Evolutionary conservation across 2,888 invertebrate species (phyloP).

Genomic region (Petrolisthes manimaculis): DNA sequence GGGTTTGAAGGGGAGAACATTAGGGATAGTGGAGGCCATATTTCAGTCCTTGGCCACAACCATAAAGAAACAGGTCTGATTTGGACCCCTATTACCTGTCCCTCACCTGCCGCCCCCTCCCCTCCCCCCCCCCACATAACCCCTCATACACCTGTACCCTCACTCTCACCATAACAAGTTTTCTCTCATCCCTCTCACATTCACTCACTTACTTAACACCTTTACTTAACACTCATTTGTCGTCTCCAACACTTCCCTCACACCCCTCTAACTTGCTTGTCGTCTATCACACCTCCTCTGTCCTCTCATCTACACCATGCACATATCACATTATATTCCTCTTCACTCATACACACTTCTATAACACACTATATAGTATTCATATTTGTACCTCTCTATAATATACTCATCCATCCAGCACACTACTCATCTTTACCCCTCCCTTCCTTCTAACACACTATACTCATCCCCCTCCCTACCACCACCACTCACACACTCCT

Average conservation of each 20-base stretch:
- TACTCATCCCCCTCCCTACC: constrained; percentile 17
- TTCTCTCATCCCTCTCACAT: background rate
- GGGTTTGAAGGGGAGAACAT: background rate
- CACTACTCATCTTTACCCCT: background rate
- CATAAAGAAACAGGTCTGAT: background rate
- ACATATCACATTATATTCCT: too few species aligned
- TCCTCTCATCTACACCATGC: too few species aligned
- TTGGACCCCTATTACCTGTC: background rate
- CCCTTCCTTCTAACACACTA: background rate
- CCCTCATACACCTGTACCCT: background rate
- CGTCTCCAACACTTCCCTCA: too few species aligned
- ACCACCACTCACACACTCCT: background rate
- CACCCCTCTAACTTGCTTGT: too few species aligned
- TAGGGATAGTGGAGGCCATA: constrained; percentile 9
- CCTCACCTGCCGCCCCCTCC: background rate
- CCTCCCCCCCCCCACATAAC: background rate
- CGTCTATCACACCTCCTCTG: too few species aligned
- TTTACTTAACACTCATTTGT: too few species aligned
- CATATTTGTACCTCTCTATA: background rate
- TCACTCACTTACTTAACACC: background rate
- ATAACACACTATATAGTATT: background rate
- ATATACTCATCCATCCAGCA: background rate
- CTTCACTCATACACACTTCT: too few species aligned
- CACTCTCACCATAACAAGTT: background rate
- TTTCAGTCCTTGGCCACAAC: background rate